Conservation (phyloP, 2,888 invertebrate species). For the Yponomeuta malinellus region DNA sequence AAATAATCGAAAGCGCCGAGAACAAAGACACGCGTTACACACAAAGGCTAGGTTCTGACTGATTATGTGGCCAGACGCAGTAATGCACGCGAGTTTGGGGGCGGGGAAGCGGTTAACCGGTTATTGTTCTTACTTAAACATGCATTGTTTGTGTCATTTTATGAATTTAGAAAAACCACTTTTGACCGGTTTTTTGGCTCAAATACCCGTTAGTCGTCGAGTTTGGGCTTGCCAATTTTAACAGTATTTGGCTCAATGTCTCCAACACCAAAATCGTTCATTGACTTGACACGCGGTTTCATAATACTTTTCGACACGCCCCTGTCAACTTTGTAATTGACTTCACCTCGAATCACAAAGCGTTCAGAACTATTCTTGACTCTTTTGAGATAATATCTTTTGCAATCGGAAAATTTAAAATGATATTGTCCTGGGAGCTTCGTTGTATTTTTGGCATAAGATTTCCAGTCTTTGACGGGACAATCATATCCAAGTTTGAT, state of each 20-base stretch:
- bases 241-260: constrained; percentile 7
- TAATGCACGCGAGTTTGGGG: no score
- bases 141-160: no score
- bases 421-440: constrained; percentile 17
- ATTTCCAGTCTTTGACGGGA: constrained; percentile 16
- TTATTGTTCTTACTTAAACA: no score
- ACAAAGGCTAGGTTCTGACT: no score
- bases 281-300: no score
- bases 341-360: constrained; percentile 17
- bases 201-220: neutral
- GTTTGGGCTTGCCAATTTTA: neutral
- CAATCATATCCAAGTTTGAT: constrained; percentile 18
- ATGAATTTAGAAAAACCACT: no score
- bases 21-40: no score
- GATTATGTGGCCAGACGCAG: no score
- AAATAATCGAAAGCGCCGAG: no score
- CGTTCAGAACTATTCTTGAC: constrained; percentile 17
- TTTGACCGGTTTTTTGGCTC: no score
- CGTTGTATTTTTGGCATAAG: constrained; percentile 17
- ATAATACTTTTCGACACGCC: constrained; percentile 15
- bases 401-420: constrained; percentile 19
- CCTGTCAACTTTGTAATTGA: constrained; percentile 14
- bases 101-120: no score
- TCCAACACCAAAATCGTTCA: neutral
- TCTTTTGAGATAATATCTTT: constrained; percentile 19